Evolutionary conservation across 2,113 vertebrate genomes (phyloP).

Genomic region (Catharus minimus): DNA sequence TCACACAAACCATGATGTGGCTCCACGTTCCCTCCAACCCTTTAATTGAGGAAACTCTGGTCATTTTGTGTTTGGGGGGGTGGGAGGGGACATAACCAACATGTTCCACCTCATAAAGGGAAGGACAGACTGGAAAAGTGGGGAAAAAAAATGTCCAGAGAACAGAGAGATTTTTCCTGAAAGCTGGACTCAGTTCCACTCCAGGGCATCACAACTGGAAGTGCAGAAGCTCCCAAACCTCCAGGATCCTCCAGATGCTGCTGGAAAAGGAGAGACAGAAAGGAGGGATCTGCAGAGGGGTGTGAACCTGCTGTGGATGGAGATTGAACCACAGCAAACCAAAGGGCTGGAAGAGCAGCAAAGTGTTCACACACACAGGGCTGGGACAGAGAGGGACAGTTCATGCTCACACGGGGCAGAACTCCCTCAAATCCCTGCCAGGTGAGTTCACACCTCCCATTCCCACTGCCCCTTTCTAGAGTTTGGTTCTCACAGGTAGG

Average conservation of each 20-base stretch:
- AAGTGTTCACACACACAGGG: not conserved
- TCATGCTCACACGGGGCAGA: not conserved
- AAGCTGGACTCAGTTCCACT: not conserved
- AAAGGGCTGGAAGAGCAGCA: not conserved
- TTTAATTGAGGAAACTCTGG: not conserved
- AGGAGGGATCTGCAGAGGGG: not conserved
- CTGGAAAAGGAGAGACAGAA: not conserved
- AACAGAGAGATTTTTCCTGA: not conserved
- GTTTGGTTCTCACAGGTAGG: not conserved
- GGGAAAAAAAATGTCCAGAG: not conserved
- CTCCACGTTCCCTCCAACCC: not conserved
- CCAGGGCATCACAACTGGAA: not conserved
- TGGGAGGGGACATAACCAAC: not conserved
- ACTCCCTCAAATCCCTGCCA: not conserved
- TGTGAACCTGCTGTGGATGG: not conserved
- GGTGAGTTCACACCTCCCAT: not conserved
- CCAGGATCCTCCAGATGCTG: not conserved
- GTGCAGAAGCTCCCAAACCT: not conserved
- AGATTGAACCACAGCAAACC: not conserved
- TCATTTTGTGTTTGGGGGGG: not conserved
- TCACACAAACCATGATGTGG: fast-evolving
- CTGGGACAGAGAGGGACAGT: not conserved
- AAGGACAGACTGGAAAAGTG: not conserved
- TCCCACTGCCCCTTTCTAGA: not conserved
- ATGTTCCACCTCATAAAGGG: not conserved